phyloP scores from a whole-genome alignment of 2,113 vertebrate species.

The Semnornis frantzii region DNA sequence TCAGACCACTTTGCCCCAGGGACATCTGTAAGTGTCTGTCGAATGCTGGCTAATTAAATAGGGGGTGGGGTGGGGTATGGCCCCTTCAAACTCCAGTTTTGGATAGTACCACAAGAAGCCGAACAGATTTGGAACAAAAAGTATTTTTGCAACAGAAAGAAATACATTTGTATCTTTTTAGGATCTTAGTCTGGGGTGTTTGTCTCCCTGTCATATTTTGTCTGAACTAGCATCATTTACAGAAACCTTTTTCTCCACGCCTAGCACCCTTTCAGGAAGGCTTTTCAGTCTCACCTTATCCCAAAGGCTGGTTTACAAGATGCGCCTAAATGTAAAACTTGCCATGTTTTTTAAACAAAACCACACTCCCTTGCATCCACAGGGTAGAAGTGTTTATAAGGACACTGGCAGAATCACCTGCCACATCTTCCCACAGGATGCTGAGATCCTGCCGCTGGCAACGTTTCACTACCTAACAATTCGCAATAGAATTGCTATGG shows the following conservation, averaged over 20 bases:
- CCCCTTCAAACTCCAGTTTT: neutral
- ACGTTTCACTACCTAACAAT: neutral
- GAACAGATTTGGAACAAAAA: neutral
- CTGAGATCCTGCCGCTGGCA: neutral
- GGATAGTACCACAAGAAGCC: neutral
- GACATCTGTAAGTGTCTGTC: neutral
- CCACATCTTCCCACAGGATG: neutral
- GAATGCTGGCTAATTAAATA: neutral
- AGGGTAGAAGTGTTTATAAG: neutral
- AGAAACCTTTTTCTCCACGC: neutral
- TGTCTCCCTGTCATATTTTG: neutral
- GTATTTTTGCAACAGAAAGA: neutral
- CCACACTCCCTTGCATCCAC: rapidly evolving
- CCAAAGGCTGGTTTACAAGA: neutral
- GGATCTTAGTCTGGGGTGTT: neutral
- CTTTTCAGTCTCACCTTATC: neutral
- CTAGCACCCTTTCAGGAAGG: neutral
- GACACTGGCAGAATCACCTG: neutral
- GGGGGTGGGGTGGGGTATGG: neutral
- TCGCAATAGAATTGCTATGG: neutral
- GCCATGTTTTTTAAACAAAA: neutral
- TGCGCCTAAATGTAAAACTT: neutral
- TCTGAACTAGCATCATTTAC: neutral
- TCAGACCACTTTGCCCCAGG: neutral
- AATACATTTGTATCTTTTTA: neutral